Base-by-base conservation (phyloP, 2,888 invertebrate species). In the Lasioglossum morio region DNA sequence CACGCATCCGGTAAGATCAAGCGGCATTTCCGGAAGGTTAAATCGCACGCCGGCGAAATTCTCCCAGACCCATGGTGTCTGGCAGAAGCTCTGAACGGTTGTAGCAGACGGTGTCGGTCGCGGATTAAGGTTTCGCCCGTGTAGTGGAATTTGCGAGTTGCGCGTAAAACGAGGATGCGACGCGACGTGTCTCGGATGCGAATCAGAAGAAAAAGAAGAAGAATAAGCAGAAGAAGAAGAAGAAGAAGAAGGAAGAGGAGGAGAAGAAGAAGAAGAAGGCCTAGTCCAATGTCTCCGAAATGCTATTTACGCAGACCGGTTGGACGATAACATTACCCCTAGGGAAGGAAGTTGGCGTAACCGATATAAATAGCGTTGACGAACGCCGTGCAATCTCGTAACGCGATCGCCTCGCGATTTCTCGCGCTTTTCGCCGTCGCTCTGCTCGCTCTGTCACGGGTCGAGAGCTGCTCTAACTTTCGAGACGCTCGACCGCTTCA, bases 341-440 rank as follows among this genome's bases (percentile, higher is more conserved):
- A 46, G 76, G 81, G 88, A 88, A 88, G 88, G 88, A 88, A 88
- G 82, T 82, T 70, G 84, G 75, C 82, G 89, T 87, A 88, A 88
- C 89, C 89, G 88, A 87, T 88, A 88, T 89, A 88, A 88, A 88
- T 88, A 88, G 89, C 87, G 84, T 88, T 86, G 86, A 88, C 88
- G 87, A 87, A 87, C 69, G 74, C 72, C 82, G 75, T 69, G 75
- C 85, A 87, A 87, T 87, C 87, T 87, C 81, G 84, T 79, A 85
- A 85, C 79, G 87, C 82, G 87, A 80, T 85, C 82, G 85, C 79
- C 70, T 53, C 76, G 85, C 86, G 77, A 87, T 78, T 81, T 83
- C 80, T 79, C 69, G 84, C 87, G 75, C 66, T 73, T 83, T 81
- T 87, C 80, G 60, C 79, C 72, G n/a, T 27, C 23, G 66, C 66